Evolutionary conservation across 2,113 vertebrate species (phyloP).

Genomic region (Silurus glanis): DNA sequence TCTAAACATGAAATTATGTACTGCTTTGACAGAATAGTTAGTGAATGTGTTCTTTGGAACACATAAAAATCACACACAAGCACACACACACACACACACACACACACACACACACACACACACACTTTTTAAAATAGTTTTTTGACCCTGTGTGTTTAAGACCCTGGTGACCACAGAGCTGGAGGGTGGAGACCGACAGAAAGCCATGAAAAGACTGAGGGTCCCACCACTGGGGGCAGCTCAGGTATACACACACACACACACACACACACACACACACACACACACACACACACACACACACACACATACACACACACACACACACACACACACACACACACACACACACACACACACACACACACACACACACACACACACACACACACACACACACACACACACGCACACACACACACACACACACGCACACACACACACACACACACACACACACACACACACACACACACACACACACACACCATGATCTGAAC

Average conservation of each 20-base stretch:
- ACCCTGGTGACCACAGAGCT: slow-evolving; percentile 92
- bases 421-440: background rate
- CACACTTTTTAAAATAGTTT: background rate
- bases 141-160: slow-evolving; percentile 63
- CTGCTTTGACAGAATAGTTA: background rate
- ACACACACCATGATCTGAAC: too few species aligned
- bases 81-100: slow-evolving; percentile 4
- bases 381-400: slow-evolving; percentile 14
- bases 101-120: slow-evolving; percentile 6
- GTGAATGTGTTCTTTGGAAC: background rate
- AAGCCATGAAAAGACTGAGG: slow-evolving; percentile 96
- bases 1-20: background rate
- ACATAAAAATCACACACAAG: background rate
- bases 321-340: too few species aligned
- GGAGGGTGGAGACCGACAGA: slow-evolving; percentile 96
- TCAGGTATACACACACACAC: slow-evolving; percentile 75
- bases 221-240: slow-evolving; percentile 96
- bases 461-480: too few species aligned
- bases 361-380: too few species aligned
- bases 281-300: background rate
- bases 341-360: too few species aligned
- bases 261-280: slow-evolving; percentile 23
- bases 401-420: slow-evolving; percentile 14
- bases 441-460: background rate
- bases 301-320: background rate